These are phyloP conservation scores for Psettodes erumei DNA, from an alignment of 2,113 vertebrate genomes.

Conservation along the genomic window DNA sequence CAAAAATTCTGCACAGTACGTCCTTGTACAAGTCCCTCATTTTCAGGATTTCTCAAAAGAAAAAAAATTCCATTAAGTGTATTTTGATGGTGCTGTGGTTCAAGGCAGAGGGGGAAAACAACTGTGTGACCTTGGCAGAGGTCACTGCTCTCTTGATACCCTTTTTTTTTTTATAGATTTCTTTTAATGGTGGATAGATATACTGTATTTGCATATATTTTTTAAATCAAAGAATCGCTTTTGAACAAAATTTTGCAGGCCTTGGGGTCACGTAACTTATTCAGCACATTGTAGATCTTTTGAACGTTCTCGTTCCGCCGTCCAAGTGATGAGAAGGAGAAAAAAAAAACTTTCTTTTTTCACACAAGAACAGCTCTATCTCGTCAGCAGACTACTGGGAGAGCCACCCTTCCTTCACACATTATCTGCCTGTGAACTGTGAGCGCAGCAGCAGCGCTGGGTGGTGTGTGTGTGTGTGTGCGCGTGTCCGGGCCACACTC, in stretches of 20 bases:
- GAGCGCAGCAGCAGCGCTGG: conserved; percentile 41
- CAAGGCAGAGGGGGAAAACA: background rate
- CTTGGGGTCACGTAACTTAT: background rate
- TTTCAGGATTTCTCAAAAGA: background rate
- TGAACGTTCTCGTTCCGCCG: conserved; percentile 2
- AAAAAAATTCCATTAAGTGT: background rate
- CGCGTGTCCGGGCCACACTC: conserved; percentile 74
- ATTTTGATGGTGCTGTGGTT: background rate
- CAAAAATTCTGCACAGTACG: background rate
- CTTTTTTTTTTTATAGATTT: background rate
- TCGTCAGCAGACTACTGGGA: conserved; percentile 49
- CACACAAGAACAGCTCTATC: conserved; percentile 49
- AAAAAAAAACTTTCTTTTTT: conserved; percentile 10
- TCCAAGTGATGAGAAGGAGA: conserved; percentile 10
- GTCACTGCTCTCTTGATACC: background rate
- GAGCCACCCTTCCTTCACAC: conserved; percentile 61
- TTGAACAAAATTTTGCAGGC: background rate
- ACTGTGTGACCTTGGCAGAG: background rate
- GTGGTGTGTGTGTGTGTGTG: conserved; percentile 57
- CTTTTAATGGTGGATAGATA: background rate
- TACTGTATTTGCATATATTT: background rate
- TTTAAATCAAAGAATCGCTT: background rate
- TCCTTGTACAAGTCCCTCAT: background rate
- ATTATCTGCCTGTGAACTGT: conserved; percentile 61
- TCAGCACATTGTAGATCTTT: background rate